Percentiles rank a stretch among this genome's conserved stretches.
These are phyloP conservation scores for Hirtodrosophila trivittata DNA, from an alignment of 2,888 invertebrate genomes.

Conservation along the genomic window DNA sequence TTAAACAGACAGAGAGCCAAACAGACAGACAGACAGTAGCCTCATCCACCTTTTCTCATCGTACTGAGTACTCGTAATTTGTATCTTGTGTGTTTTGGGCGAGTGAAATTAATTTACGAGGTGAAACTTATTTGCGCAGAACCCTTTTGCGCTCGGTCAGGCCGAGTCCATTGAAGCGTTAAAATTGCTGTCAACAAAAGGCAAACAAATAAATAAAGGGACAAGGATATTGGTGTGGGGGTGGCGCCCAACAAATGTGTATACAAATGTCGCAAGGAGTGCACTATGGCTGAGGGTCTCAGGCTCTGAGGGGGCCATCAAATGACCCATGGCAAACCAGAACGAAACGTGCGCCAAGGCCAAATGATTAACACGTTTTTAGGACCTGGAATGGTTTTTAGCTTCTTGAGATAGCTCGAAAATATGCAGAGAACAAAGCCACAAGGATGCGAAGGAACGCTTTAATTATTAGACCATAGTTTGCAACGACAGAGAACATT, in stretches of 20 bases:
- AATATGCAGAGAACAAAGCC: slow-evolving; percentile 44
- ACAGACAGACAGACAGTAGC: slow-evolving; percentile 1
- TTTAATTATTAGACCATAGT: slow-evolving; percentile 55
- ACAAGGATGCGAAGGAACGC: slow-evolving; percentile 19
- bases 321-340: slow-evolving; percentile 68
- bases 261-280: slow-evolving; percentile 51
- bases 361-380: slow-evolving; percentile 74
- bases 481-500: slow-evolving; percentile 16
- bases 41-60: not conserved
- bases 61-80: slow-evolving; percentile 47
- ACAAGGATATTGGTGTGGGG: slow-evolving; percentile 46
- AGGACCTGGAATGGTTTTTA: not conserved
- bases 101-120: slow-evolving; percentile 73
- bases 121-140: slow-evolving; percentile 74
- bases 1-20: not conserved
- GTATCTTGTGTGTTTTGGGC: slow-evolving; percentile 55
- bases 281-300: not conserved
- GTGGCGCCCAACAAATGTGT: slow-evolving; percentile 58
- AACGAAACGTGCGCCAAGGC: slow-evolving; percentile 58
- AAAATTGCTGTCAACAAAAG: slow-evolving; percentile 79
- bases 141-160: slow-evolving; percentile 67
- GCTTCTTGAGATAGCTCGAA: slow-evolving; percentile 36
- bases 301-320: slow-evolving; percentile 19
- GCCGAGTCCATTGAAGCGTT: slow-evolving; percentile 72
- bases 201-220: slow-evolving; percentile 78